Percentiles rank a stretch among this genome's conserved stretches.
phyloP scores from a whole-genome alignment of 2,888 invertebrate genomes.

The Pecten maximus region DNA sequence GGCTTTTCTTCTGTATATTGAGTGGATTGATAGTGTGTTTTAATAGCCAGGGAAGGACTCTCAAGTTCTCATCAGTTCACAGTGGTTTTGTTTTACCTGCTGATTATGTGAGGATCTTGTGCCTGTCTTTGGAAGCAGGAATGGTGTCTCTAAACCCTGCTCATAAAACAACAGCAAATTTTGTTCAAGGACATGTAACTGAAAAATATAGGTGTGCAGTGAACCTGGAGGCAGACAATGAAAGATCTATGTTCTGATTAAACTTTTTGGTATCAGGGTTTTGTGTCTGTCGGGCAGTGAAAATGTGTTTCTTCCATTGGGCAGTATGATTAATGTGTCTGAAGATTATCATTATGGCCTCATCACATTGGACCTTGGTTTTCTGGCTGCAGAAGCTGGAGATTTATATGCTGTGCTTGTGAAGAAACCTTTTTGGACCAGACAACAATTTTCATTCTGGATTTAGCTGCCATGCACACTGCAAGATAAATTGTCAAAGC shows the following conservation, averaged over 20 bases:
- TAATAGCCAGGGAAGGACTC: background rate
- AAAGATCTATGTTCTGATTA: background rate
- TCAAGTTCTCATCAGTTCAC: background rate
- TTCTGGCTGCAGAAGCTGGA: background rate
- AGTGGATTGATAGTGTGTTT: background rate
- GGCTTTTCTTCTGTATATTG: background rate
- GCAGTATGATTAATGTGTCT: slow-evolving; percentile 25
- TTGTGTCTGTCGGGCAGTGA: background rate
- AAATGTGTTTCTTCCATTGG: slow-evolving; percentile 6
- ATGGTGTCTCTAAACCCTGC: background rate
- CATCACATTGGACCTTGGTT: background rate
- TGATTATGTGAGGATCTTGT: background rate
- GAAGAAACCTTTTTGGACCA: background rate
- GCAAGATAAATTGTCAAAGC: background rate
- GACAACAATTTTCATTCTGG: background rate
- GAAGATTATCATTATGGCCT: background rate
- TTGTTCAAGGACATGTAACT: background rate
- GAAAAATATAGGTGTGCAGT: slow-evolving; percentile 2
- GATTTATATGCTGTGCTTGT: background rate
- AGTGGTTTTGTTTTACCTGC: background rate
- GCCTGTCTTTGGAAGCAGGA: background rate
- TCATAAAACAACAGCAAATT: background rate
- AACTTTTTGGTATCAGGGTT: background rate
- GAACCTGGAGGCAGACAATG: background rate
- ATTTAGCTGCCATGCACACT: background rate